Percentiles rank a stretch among this genome's conserved stretches.
Conservation (phyloP, 2,888 invertebrate genomes). For the Lutraria lutraria region DNA sequence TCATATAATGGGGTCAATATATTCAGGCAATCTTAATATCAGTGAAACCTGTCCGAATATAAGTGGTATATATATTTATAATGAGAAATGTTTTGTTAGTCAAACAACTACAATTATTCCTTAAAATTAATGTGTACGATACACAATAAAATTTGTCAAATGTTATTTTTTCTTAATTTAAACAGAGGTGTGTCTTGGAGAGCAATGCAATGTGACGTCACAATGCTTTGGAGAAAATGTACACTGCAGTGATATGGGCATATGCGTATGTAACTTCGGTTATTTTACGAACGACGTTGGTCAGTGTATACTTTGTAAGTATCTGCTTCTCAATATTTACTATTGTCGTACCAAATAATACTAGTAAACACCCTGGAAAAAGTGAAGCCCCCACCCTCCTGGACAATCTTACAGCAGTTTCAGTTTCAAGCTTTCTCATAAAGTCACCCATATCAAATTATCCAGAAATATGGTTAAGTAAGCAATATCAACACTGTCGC, state of each 20-base stretch:
- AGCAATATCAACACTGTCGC: no score
- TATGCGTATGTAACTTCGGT: slow-evolving; percentile 11
- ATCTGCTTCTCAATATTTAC: neutral
- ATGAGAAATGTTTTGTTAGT: neutral
- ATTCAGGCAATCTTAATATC: neutral
- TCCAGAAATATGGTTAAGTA: no score
- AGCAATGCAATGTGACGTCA: neutral
- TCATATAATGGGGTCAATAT: neutral
- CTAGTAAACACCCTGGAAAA: no score
- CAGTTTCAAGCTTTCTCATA: no score
- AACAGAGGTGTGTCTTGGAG: slow-evolving; percentile 21
- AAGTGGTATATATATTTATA: no score
- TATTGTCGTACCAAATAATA: neutral
- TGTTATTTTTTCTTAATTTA: neutral
- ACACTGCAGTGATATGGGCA: neutral
- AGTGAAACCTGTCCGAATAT: no score
- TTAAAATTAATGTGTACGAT: neutral
- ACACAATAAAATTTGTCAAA: neutral
- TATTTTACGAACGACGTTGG: slow-evolving; percentile 21
- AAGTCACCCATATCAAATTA: no score
- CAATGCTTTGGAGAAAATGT: slow-evolving; percentile 30
- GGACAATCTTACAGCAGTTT: no score
- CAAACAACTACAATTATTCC: neutral
- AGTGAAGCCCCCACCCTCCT: no score
- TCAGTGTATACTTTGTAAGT: slow-evolving; percentile 20